Evolutionary conservation across 1,140 invertebrate species (phyloP), one percentile per base, ranked within the genome.

Genomic region (Cheumatopsyche charites): DNA sequence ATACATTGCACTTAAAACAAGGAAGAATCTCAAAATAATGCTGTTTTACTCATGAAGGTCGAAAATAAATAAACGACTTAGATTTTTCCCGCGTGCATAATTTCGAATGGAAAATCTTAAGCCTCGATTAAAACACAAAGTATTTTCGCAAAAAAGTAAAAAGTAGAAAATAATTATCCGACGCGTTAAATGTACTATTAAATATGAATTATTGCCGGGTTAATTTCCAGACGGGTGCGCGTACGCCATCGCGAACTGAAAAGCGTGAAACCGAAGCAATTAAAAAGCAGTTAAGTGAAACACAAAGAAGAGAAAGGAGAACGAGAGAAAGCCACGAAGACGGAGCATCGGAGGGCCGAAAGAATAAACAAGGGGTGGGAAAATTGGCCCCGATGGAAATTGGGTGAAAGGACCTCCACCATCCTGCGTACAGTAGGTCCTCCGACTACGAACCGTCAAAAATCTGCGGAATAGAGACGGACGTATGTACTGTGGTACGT

Each of bases 231-330:
- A 41, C 67, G 45, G 45, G 26, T 26, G 67, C 55, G 52, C 26
- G 41, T 66, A 15, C 23, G 21, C 21, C 55, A 15, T 58, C 49
- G 49, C 17, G 3, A 21, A 25, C 11, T 21, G 19, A 62, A n/a
- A 42, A 17, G 25, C 52, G 41, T 23, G 25, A 70, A 61, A 70
- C 52, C 67, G 58, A 58, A 70, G 67, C 58, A 70, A 70, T 70
- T 70, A 70, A 70, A 70, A 70, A 70, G 67, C 67, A 58, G 67
- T 70, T 70, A 70, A 70, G 52, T 62, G 55, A 70, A 68, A 66
- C 25, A 49, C 43, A 55, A 41, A 68, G 62, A 63, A 9, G 29
- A 36, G 29, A 36, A 47, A 47, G 43, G 43, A 15, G 13, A 47
- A 13, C 15, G 43, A 42, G 12, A 42, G 41, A 47, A 47, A 47